phyloP scores from a whole-genome alignment of 2,113 vertebrate species.

The Leptocoma aspasia region DNA sequence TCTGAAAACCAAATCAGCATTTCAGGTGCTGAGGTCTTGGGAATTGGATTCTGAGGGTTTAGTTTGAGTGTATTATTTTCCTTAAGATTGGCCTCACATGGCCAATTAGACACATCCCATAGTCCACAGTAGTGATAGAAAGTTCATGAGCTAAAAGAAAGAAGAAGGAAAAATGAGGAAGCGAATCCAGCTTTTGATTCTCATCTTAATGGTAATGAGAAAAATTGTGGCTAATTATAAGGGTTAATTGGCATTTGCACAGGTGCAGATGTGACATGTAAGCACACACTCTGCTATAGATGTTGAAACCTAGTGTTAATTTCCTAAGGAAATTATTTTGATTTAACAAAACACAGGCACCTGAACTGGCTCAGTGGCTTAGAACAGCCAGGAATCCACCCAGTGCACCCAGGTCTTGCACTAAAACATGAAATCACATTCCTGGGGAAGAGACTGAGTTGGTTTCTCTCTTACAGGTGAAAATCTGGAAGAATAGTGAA shows the following conservation, averaged over 20 bases:
- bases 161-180: neutral
- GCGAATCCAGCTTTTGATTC: neutral
- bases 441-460: neutral
- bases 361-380: neutral
- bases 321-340: conserved; percentile 17
- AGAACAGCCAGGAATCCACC: neutral
- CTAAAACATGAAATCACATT: neutral
- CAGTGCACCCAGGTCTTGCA: neutral
- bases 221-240: conserved; percentile 42
- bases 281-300: conserved; percentile 26
- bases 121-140: neutral
- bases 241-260: conserved; percentile 43
- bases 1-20: neutral
- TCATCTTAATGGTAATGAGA: conserved; percentile 14
- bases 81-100: neutral
- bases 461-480: neutral
- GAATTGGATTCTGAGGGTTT: neutral
- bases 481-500: neutral
- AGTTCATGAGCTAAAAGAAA: neutral
- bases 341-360: neutral
- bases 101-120: neutral
- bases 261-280: conserved; percentile 34
- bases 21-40: neutral
- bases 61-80: neutral
- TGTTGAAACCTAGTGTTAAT: conserved; percentile 33